Percentiles rank a stretch among this genome's conserved stretches.
Conservation (phyloP, 1,140 invertebrate genomes). For the Caerostris extrusa region DNA sequence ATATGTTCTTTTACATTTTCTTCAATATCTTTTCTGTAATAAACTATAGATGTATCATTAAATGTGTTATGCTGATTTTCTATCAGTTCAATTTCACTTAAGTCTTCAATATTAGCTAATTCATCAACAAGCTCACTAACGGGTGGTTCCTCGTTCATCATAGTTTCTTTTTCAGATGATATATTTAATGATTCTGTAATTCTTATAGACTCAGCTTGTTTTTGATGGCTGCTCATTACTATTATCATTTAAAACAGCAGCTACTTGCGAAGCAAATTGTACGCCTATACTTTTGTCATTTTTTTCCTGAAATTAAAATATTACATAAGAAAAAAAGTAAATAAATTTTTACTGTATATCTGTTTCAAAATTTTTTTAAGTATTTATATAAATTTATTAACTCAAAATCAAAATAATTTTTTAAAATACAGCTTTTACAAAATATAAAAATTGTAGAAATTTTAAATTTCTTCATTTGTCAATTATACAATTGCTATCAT, state of each 20-base stretch:
- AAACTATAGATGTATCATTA: background rate
- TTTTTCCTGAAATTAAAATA: slow-evolving; percentile 27
- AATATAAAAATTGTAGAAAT: background rate
- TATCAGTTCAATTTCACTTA: background rate
- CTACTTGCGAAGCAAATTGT: slow-evolving; percentile 33
- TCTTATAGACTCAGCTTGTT: background rate
- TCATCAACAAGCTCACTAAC: slow-evolving; percentile 12
- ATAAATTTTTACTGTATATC: background rate
- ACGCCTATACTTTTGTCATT: background rate
- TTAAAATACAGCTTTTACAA: no score
- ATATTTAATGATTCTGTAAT: background rate
- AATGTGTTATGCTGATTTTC: background rate
- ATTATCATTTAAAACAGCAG: background rate
- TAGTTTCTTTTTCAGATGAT: background rate
- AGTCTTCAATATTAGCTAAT: background rate
- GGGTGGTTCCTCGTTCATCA: background rate
- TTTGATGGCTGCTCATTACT: background rate
- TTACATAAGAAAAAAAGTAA: background rate
- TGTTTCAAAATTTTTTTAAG: background rate
- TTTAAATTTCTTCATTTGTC: no score
- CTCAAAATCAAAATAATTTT: background rate
- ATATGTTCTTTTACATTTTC: background rate
- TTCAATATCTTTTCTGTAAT: slow-evolving; percentile 1
- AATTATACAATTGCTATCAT: no score
- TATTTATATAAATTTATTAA: background rate